Evolutionary conservation across 2,888 invertebrate genomes (phyloP).

Genomic region (Seira sanloemensis): DNA sequence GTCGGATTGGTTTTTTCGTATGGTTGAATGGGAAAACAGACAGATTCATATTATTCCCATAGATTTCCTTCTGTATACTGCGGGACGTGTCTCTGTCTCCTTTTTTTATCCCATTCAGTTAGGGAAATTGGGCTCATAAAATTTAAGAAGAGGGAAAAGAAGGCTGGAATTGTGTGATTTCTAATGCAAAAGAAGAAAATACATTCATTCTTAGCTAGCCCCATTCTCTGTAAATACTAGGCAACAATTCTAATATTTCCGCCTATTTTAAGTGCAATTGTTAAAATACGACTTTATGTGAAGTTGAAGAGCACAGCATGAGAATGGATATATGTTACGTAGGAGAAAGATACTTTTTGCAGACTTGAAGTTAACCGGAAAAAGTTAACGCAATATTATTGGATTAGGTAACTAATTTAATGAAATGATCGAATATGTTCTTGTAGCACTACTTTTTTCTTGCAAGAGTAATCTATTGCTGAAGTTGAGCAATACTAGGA

Average conservation of each 20-base stretch:
- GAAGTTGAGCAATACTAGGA: neutral
- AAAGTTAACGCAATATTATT: neutral
- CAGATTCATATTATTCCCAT: neutral
- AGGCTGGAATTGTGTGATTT: constrained; percentile 36
- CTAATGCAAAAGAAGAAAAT: too few species aligned
- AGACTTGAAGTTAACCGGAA: neutral
- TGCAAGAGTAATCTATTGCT: neutral
- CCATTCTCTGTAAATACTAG: too few species aligned
- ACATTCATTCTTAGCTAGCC: too few species aligned
- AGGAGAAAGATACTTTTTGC: neutral
- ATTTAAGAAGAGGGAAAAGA: constrained; percentile 31
- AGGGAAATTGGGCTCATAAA: constrained; percentile 36
- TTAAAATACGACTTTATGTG: too few species aligned
- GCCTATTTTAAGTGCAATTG: too few species aligned
- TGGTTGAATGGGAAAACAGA: constrained; percentile 16
- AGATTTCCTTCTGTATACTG: neutral
- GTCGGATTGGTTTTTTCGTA: constrained; percentile 53
- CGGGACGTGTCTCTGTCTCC: constrained; percentile 13
- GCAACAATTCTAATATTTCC: too few species aligned
- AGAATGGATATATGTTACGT: too few species aligned
- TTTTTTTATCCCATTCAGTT: constrained; percentile 27
- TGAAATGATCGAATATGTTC: neutral
- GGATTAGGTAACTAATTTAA: neutral
- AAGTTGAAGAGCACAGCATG: too few species aligned
- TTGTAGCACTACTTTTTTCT: too few species aligned